A percentile compares a stretch with the other conserved stretches of the same genome.
These are phyloP conservation scores for Pycnonotus jocosus DNA, from an alignment of 2,113 vertebrate species.

Conservation along the genomic window DNA sequence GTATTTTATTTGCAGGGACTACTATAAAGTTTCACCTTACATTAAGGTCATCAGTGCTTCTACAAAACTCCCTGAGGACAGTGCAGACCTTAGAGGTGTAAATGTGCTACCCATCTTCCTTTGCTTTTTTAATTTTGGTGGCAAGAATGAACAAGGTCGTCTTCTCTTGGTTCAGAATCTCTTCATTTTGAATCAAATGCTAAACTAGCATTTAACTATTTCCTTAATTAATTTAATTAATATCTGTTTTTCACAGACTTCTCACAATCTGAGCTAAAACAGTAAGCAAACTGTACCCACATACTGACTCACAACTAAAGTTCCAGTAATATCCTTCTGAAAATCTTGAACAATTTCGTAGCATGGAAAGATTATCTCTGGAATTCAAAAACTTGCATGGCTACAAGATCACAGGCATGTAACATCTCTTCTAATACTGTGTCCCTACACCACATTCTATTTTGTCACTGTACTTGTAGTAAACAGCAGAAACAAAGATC, in stretches of 20 bases:
- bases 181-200: not conserved
- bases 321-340: not conserved
- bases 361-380: conserved; percentile 9
- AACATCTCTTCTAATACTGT: conserved; percentile 28
- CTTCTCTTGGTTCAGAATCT: not conserved
- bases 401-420: conserved; percentile 29
- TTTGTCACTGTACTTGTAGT: conserved; percentile 36
- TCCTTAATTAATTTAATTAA: not conserved
- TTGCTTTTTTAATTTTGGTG: not conserved
- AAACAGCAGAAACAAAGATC: conserved; percentile 38
- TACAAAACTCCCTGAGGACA: not conserved
- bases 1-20: not conserved
- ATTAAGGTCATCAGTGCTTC: not conserved
- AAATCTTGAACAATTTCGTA: not conserved
- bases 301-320: not conserved
- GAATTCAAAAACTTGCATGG: conserved; percentile 49
- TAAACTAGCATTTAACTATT: not conserved
- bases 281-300: not conserved
- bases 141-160: not conserved
- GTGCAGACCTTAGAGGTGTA: not conserved
- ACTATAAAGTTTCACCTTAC: not conserved
- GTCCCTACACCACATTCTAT: not conserved
- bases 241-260: not conserved
- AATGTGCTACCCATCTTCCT: not conserved
- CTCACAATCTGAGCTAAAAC: not conserved